Evolutionary conservation across 2,113 vertebrate species (phyloP).

Genomic region (Oncorhynchus masou): DNA sequence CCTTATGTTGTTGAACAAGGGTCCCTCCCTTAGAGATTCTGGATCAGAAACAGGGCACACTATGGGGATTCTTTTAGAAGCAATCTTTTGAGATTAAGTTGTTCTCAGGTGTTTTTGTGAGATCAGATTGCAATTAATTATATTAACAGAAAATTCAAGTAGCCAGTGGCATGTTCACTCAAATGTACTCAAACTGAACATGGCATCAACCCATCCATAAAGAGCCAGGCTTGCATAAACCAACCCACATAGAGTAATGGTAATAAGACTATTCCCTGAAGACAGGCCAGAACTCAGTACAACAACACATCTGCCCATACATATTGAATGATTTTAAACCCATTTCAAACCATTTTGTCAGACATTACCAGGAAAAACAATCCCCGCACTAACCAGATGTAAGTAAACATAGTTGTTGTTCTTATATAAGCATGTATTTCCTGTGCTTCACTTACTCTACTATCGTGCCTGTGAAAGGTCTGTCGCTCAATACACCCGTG

Average conservation of each 20-base stretch:
- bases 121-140: neutral
- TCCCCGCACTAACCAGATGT: too few species aligned
- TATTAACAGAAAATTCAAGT: neutral
- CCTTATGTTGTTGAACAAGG: conserved; percentile 6
- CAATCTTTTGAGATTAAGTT: conserved; percentile 46
- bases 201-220: neutral
- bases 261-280: too few species aligned
- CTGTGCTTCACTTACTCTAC: too few species aligned
- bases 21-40: neutral
- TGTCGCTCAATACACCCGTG: too few species aligned
- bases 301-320: neutral
- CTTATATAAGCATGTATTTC: too few species aligned
- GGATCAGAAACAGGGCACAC: too few species aligned
- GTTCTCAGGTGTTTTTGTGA: conserved; percentile 9
- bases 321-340: conserved; percentile 36
- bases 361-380: too few species aligned
- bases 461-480: too few species aligned
- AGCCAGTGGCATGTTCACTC: neutral
- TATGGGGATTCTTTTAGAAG: conserved; percentile 14
- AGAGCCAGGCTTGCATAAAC: too few species aligned
- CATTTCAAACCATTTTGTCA: neutral
- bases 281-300: too few species aligned
- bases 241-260: too few species aligned
- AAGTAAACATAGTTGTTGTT: too few species aligned
- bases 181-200: neutral